Evolutionary conservation across 2,797 vertebrate genomes (phyloP).

Genomic region (Pyrocephalus nanus): DNA sequence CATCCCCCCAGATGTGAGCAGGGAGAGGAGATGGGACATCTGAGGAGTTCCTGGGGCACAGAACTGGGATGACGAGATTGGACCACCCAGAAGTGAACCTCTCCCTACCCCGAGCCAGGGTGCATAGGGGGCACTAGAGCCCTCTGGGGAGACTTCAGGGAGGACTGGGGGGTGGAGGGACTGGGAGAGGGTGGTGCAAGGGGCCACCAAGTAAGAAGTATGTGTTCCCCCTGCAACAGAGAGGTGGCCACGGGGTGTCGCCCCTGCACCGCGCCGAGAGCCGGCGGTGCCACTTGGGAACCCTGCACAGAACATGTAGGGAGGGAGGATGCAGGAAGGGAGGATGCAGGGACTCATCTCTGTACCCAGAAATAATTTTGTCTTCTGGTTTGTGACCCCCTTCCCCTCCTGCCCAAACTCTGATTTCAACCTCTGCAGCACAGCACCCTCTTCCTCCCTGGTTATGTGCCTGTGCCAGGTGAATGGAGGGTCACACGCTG

Average conservation of each 20-base stretch:
- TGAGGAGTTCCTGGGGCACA: neutral
- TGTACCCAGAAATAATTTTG: neutral
- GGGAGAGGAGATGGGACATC: neutral
- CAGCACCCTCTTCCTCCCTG: neutral
- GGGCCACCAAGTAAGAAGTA: accelerated
- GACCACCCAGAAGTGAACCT: accelerated
- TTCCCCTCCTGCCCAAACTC: neutral
- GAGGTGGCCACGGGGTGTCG: constrained; percentile 35
- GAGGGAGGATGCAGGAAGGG: neutral
- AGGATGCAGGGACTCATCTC: neutral
- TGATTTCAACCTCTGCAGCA: neutral
- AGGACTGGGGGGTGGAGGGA: accelerated
- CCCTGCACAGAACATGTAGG: neutral
- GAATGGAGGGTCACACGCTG: neutral
- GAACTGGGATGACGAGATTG: neutral
- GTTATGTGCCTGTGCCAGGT: accelerated
- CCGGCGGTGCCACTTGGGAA: accelerated
- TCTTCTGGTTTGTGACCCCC: neutral
- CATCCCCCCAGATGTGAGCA: neutral
- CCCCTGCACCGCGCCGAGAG: neutral
- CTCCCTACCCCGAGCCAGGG: accelerated
- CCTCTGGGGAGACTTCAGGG: neutral
- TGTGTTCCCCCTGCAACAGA: no score
- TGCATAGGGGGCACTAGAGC: neutral
- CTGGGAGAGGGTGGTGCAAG: neutral